Conservation (phyloP, 2,113 vertebrate genomes). For the Meles meles region DNA sequence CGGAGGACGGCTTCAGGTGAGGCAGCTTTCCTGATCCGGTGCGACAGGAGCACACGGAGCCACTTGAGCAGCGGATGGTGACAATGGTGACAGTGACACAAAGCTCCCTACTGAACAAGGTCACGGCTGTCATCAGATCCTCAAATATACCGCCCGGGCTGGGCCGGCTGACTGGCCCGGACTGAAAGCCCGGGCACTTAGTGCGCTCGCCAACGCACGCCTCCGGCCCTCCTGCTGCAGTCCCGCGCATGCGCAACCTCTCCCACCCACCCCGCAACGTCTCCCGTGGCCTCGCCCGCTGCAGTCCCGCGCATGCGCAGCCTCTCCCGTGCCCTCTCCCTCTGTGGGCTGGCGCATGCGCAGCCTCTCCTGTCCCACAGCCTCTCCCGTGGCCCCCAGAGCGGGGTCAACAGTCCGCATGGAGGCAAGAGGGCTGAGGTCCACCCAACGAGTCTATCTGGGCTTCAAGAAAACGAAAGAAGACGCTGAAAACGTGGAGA, state of each 20-base stretch:
- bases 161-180: not conserved
- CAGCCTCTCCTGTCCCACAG: too few relatives aligned
- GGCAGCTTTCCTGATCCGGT: slow-evolving; percentile 86
- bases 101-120: not conserved
- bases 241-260: too few relatives aligned
- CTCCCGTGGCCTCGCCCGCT: accelerated
- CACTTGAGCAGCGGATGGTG: not conserved
- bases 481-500: not conserved
- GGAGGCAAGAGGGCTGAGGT: accelerated
- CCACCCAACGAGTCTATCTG: not conserved
- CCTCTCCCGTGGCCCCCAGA: too few relatives aligned
- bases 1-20: slow-evolving; percentile 85
- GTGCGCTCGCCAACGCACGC: accelerated
- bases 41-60: slow-evolving; percentile 86
- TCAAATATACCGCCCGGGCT: accelerated
- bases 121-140: not conserved
- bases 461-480: not conserved
- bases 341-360: accelerated
- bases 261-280: too few relatives aligned
- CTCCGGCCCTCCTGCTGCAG: accelerated
- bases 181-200: not conserved
- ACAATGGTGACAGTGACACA: too few relatives aligned
- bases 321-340: too few relatives aligned
- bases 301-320: too few relatives aligned
- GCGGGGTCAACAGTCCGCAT: accelerated